Evolutionary conservation across 2,797 vertebrate genomes (phyloP), one percentile per base, ranked within the genome.

Genomic region (Typhlichthys subterraneus): DNA sequence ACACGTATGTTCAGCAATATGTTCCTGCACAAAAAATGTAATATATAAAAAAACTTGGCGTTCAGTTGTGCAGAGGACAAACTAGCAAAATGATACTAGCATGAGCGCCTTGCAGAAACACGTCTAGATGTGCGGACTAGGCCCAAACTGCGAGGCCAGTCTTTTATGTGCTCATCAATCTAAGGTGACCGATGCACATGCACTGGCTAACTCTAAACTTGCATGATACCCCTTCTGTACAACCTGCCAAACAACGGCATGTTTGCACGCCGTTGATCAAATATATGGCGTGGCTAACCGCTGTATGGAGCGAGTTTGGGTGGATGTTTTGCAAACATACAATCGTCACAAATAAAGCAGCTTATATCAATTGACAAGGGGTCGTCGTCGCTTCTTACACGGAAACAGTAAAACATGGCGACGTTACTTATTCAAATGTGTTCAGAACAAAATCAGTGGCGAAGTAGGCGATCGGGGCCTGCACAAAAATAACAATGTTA

Each of bases 241-340:
- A 12, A 58, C 19, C 51, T 38, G 46, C 68, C 33, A 61, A 4
- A 12, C 51, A 12, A 42, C 7, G 33, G 17, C 58, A 60, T 49
- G 50, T 60, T 48, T 57, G 46, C 67, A n/a, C 46, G 52, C 14
- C 69, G 60, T 50, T 82, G 65, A 85, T 81, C 73, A 61, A 70
- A 79, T 69, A 73, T 76, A 75, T 77, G 23, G 23, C 23, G 68
- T 23, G 53, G 77, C 84, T 73, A 85, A 88, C 82, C 85, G 79
- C 81, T 86, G 79, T 72, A 79, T 67, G 62, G 71, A 76, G 69
- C 80, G 67, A 62, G 64, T 69, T 76, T 79, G 85, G 79, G 68
- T 69, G 76, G 81, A 82, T 76, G 38, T 42, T 42, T 42, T 42
- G 38, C 38, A 42, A 42, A 42, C 7, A 9, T 10, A 9, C 38